Evolutionary conservation across 2,888 invertebrate species (phyloP).

Genomic region (Caradrina kadenii): DNA sequence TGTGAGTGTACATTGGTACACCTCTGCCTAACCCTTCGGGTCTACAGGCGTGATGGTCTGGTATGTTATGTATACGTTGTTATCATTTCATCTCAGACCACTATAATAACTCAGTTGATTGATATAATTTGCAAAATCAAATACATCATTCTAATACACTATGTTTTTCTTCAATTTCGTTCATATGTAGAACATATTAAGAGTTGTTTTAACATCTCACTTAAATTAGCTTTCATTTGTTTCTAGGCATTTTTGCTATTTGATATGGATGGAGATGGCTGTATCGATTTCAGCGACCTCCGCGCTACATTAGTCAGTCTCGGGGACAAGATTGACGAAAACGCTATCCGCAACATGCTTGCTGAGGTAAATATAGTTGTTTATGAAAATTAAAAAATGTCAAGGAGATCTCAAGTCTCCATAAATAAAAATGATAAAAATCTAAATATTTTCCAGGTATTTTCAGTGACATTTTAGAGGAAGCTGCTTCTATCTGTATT

Average conservation of each 20-base stretch:
- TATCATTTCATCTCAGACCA: not conserved
- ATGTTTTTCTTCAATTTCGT: slow-evolving; percentile 22
- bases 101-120: slow-evolving; percentile 3
- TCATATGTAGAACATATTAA: not conserved
- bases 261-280: slow-evolving; percentile 92
- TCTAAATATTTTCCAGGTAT: slow-evolving; percentile 1
- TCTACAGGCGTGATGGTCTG: no score
- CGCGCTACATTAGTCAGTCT: slow-evolving; percentile 91
- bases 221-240: slow-evolving; percentile 7
- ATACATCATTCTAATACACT: not conserved
- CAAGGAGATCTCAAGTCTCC: slow-evolving; percentile 3
- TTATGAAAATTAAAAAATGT: not conserved
- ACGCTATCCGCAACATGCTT: slow-evolving; percentile 91
- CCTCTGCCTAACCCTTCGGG: no score
- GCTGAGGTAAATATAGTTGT: slow-evolving; percentile 85
- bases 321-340: slow-evolving; percentile 90
- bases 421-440: not conserved
- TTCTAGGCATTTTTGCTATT: slow-evolving; percentile 92
- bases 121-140: slow-evolving; percentile 6
- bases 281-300: slow-evolving; percentile 92
- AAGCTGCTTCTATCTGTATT: not conserved
- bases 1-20: no score
- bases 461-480: not conserved
- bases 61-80: not conserved
- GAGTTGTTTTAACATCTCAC: not conserved